Evolutionary conservation across 2,113 vertebrate species (phyloP), one percentile per base, ranked within the genome.

Genomic region (Cheirogaleus medius): DNA sequence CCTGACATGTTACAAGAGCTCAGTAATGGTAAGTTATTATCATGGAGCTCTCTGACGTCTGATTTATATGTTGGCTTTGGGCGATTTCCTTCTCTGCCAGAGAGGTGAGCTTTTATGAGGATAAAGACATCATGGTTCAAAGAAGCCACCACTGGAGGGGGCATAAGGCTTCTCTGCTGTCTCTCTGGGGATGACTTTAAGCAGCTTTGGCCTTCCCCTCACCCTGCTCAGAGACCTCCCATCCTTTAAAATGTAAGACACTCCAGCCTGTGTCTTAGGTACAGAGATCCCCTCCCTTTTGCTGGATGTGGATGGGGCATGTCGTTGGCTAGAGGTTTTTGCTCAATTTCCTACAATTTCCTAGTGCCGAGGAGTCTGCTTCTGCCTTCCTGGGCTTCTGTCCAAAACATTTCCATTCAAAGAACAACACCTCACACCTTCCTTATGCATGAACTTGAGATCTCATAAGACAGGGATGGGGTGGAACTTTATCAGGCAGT

Each of bases 11-110:
- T 44, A 13, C 12, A 69, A 58, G 78, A 76, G 49, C 83, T 92
- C 76, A 34, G 81, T 58, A 47, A 82, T 82, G 90, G 66, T 71
- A 82, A 64, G 56, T 95, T 86, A 96, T 85, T 39, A 91, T 66
- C 60, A 63, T 0, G 0, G 73, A 91, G 56, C 78, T 94, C 88
- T 96, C 78, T 74, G 94, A 92, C 80, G 42, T 54, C 44, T 87
- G 66, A 90, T 0, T 91, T 49, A 86, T 77, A 52, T 82, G 78
- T 93, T 94, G 81, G 54, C 93, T 97, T 82, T 94, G 42, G 69
- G 74, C 11, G 1, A 69, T 82, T 97, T 86, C 58, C 90, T 94
- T 97, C 69, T 93, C 49, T 94, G 68, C 83, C 77, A 69, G 34
- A 92, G 20, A 32, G 10, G 23, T 63, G 87, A 60, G 39, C 6